Base-by-base conservation (phyloP, 1,140 invertebrate genomes). In the Platyura marginata region DNA sequence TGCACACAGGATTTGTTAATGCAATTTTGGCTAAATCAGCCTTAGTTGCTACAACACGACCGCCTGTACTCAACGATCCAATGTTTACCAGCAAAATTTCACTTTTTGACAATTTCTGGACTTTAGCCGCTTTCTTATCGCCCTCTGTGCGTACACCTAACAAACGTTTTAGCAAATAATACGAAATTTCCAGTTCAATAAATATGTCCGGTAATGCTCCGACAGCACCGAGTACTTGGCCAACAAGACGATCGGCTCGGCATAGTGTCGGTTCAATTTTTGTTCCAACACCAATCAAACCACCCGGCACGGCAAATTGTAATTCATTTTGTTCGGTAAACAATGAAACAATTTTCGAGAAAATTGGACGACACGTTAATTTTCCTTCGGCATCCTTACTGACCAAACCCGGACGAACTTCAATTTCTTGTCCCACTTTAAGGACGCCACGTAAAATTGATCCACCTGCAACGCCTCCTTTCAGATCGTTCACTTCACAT, bases 211-310 rank as follows among this genome's bases (percentile, higher is more conserved):
- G 96, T 43, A 99, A 65, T 29, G 88, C 83, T 16, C 90, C 93
- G 25, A 98, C 90, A 23, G 92, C 90, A n/a, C 96, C 96, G 15
- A 99, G 71, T 40, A 97, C 92, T 68, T 98, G 94, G 44, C 95
- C 95, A 2, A 98, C 95, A 53, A 99, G 74, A 56, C 95, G 77
- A 74, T 99, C 96, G 51, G 93, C 95, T 57, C 96, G 72, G 54
- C 95, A 98, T 8, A 98, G 67, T 9, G 92, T 98, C 1, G 95
- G 95, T 64, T 99, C 96, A 55, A 99, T 98, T 67, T 95, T 94
- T 1, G 95, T 98, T 51, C 95, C 95, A 21, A 99, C 95, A 67
- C 95, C 93, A 55, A 97, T 97, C 16, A 99, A 70, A 21, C 96
- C 96, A 48, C 96, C 96, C 48, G 95, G 95, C 36, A 98, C 95